Evolutionary conservation across 2,888 invertebrate genomes (phyloP), one percentile per base, ranked within the genome.

Genomic region (Drosophila atroscutellata): DNA sequence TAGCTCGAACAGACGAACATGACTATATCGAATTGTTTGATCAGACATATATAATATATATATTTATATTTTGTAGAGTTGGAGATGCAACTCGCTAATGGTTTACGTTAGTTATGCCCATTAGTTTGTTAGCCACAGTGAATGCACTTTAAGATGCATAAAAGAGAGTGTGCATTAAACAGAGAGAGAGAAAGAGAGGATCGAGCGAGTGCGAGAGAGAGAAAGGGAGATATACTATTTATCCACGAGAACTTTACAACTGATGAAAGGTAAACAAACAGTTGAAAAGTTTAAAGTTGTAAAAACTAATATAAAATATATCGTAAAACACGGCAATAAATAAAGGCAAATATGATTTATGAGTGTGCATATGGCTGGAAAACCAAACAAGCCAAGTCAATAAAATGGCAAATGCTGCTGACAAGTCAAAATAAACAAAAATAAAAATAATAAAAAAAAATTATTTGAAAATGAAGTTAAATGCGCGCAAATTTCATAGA

Each of bases 81-180:
- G 20, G 1, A 45, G 6, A 45, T 20, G 20, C 7, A 1, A 13
- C 13, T 20, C 6, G 20, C n/a, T 11, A n/a, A 39, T 2, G 39
- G 11, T n/a, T 47, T 5, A 28, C 28, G 28, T 28, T 1, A 28
- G 6, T 28, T 6, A 81, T 68, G 77, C 77, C 71, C 78, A 81
- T 65, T 56, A 63, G 58, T 39, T 45, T 62, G 39, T 39, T 50
- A 65, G 45, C 28, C 56, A 54, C 56, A 59, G 54, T 52, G 71
- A 72, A 61, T 75, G 64, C 77, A 74, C 66, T 56, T 79, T 59
- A 67, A 67, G 66, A 62, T 55, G 56, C 42, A 65, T 66, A 54
- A 34, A 39, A 42, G 13, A 20, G 20, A 20, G 6, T 11, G 5
- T 20, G 20, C 20, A 6, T 20, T 24, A 11, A n/a, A 9, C 0